Conservation (phyloP, 2,797 vertebrate genomes). For the Mastacembelus armatus region DNA sequence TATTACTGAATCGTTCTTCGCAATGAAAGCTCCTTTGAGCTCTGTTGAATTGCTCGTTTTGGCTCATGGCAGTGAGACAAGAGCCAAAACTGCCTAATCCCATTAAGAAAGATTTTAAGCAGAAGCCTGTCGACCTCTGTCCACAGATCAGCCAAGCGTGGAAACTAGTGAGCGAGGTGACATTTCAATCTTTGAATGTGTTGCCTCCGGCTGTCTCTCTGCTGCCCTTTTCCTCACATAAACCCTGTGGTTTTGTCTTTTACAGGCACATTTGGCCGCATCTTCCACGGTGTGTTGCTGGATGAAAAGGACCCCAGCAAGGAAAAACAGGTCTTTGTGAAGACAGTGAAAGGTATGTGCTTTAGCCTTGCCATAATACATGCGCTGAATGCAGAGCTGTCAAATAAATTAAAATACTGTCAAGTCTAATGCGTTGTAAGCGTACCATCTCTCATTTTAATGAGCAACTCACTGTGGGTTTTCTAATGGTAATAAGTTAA, state of each 20-base stretch:
- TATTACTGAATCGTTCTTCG: slow-evolving; percentile 25
- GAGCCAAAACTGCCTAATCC: slow-evolving; percentile 38
- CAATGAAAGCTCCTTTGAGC: slow-evolving; percentile 42
- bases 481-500: slow-evolving; percentile 8
- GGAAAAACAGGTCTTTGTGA: slow-evolving; percentile 96
- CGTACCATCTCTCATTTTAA: neutral
- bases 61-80: slow-evolving; percentile 13
- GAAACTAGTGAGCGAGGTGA: slow-evolving; percentile 34
- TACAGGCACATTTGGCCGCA: slow-evolving; percentile 96
- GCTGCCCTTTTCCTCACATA: slow-evolving; percentile 42
- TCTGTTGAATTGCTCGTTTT: slow-evolving; percentile 30
- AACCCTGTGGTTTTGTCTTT: slow-evolving; percentile 49
- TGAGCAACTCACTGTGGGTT: slow-evolving; percentile 4
- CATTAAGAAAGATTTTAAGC: slow-evolving; percentile 29
- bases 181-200: slow-evolving; percentile 51
- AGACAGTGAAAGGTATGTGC: slow-evolving; percentile 95
- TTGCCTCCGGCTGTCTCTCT: slow-evolving; percentile 11
- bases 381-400: neutral
- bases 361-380: neutral
- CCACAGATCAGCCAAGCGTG: slow-evolving; percentile 46
- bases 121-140: slow-evolving; percentile 45
- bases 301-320: slow-evolving; percentile 98
- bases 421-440: neutral
- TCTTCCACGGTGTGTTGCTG: slow-evolving; percentile 95
- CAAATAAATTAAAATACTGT: slow-evolving; percentile 6